These are phyloP conservation scores for Saturnia pavonia DNA, from an alignment of 2,888 invertebrate genomes.

Conservation along the genomic window DNA sequence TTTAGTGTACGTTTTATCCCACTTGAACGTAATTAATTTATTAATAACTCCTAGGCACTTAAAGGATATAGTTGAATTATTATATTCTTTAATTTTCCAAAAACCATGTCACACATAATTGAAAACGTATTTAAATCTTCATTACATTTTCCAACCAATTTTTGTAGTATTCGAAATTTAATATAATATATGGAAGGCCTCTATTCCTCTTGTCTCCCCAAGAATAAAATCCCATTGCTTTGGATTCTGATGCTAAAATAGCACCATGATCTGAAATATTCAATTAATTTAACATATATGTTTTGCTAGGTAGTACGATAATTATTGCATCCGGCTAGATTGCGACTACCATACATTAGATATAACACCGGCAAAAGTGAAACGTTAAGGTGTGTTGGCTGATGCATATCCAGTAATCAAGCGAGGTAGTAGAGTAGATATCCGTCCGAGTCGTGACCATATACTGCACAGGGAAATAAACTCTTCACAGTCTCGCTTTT, in stretches of 20 bases:
- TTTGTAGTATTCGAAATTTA: conserved; percentile 36
- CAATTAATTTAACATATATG: neutral
- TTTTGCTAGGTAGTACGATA: too few relatives aligned
- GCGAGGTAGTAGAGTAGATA: too few relatives aligned
- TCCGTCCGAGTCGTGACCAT: too few relatives aligned
- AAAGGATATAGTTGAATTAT: neutral
- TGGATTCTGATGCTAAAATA: conserved; percentile 38
- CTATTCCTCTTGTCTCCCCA: conserved; percentile 57
- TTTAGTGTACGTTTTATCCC: too few relatives aligned
- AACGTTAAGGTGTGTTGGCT: too few relatives aligned
- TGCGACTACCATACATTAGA: too few relatives aligned
- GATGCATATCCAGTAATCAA: too few relatives aligned
- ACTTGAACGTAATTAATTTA: too few relatives aligned
- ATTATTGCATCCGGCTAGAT: too few relatives aligned
- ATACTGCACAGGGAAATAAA: too few relatives aligned
- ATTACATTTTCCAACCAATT: conserved; percentile 49
- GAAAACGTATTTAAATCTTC: neutral
- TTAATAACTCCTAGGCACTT: neutral
- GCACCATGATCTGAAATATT: conserved; percentile 56
- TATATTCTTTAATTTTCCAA: neutral
- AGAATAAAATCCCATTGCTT: conserved; percentile 52
- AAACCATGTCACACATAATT: neutral
- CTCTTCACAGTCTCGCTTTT: too few relatives aligned
- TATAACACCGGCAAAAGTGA: too few relatives aligned
- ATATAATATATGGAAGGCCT: conserved; percentile 47